Percentiles rank a stretch among this genome's conserved stretches.
These are phyloP conservation scores for Aleiodes alternator DNA, from an alignment of 2,888 invertebrate genomes.

Conservation along the genomic window DNA sequence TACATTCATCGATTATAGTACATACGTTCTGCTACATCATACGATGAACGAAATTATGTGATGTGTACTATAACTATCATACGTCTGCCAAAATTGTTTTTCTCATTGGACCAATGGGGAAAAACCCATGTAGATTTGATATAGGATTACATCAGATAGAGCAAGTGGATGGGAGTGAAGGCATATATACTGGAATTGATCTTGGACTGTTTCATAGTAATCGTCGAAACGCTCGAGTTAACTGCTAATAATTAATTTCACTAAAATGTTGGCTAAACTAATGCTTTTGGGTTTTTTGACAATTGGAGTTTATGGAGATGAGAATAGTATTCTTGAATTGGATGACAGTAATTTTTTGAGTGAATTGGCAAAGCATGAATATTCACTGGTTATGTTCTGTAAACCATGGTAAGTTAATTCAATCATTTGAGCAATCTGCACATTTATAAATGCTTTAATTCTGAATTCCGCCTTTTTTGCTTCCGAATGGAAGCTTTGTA, in stretches of 20 bases:
- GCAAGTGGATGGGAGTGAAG: constrained; percentile 32
- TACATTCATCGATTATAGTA: no score
- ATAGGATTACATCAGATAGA: background rate
- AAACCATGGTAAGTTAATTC: constrained; percentile 89
- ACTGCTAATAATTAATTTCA: background rate
- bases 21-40: no score
- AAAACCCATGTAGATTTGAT: no score
- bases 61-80: no score
- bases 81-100: no score
- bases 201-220: constrained; percentile 19
- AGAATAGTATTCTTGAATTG: constrained; percentile 84
- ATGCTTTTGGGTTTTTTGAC: constrained; percentile 62
- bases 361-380: constrained; percentile 85
- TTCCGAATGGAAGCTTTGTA: no score
- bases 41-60: no score
- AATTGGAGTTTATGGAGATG: constrained; percentile 77
- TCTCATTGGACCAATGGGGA: no score
- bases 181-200: constrained; percentile 18
- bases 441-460: background rate
- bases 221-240: constrained; percentile 16
- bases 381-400: constrained; percentile 94
- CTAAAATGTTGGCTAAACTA: constrained; percentile 64
- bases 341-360: constrained; percentile 86
- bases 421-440: background rate
- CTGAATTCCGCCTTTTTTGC: background rate